phyloP scores from a whole-genome alignment of 2,888 invertebrate genomes.

The Tortrix viridana region DNA sequence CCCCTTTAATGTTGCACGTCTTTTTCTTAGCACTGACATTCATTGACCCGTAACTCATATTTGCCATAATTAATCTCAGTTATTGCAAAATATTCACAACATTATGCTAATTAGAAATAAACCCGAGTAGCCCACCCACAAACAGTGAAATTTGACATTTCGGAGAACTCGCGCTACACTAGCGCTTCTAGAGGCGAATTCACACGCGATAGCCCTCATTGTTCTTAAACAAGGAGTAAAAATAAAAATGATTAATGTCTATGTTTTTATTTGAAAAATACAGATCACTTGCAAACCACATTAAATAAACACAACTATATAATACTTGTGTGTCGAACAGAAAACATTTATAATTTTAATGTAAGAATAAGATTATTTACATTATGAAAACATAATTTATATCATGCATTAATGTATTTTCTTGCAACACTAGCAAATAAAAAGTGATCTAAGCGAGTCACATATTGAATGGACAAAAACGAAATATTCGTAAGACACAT shows the following conservation, averaged over 20 bases:
- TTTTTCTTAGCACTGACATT: too few species aligned
- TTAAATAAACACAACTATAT: conserved; percentile 22
- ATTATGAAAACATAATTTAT: neutral
- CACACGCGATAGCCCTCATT: too few species aligned
- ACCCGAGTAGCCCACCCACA: too few species aligned
- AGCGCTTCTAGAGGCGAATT: too few species aligned
- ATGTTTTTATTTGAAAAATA: conserved; percentile 63
- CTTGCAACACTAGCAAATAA: neutral
- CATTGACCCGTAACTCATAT: too few species aligned
- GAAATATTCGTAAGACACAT: neutral
- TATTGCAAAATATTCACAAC: too few species aligned
- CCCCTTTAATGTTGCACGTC: too few species aligned
- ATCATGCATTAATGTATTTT: neutral
- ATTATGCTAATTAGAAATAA: too few species aligned
- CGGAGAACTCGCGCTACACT: too few species aligned
- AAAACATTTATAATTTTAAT: conserved; percentile 3
- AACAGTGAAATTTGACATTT: too few species aligned
- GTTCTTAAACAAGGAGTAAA: too few species aligned
- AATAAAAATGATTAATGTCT: conserved; percentile 46
- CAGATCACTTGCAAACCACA: conserved; percentile 62
- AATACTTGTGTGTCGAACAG: conserved; percentile 17
- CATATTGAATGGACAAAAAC: neutral
- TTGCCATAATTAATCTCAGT: too few species aligned
- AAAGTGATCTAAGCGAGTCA: neutral
- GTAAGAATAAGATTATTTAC: neutral